phyloP scores from a whole-genome alignment of 2,888 invertebrate genomes.

The Fabriciana adippe region DNA sequence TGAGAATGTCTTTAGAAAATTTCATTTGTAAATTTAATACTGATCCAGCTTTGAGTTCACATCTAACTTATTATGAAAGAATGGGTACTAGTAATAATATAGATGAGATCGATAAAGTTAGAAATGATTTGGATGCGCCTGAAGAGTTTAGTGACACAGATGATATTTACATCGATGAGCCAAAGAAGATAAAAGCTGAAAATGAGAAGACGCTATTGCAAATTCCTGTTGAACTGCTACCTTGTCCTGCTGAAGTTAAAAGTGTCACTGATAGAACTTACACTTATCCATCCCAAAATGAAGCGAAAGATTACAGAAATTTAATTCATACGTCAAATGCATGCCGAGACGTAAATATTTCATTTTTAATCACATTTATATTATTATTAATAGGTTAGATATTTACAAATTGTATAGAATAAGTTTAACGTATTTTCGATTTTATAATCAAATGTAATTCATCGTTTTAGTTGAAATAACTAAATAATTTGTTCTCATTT shows the following conservation, averaged over 20 bases:
- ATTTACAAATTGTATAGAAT: neutral
- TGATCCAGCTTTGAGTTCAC: constrained; percentile 65
- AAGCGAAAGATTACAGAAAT: constrained; percentile 78
- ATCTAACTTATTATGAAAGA: constrained; percentile 71
- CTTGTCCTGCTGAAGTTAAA: constrained; percentile 84
- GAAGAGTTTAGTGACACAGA: constrained; percentile 71
- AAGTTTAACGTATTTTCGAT: neutral
- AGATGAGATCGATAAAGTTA: constrained; percentile 63
- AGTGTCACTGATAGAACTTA: constrained; percentile 83
- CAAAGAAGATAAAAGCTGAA: constrained; percentile 62
- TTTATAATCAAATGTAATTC: constrained; percentile 1
- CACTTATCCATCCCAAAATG: constrained; percentile 82
- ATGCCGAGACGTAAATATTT: constrained; percentile 29
- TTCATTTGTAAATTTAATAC: constrained; percentile 86
- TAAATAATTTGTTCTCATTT: constrained; percentile 31
- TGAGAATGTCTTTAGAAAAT: constrained; percentile 87
- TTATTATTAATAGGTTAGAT: constrained; percentile 8
- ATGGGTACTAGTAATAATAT: constrained; percentile 67
- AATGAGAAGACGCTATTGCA: constrained; percentile 78
- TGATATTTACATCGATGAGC: constrained; percentile 64
- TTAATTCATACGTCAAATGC: constrained; percentile 59
- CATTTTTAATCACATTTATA: constrained; percentile 13
- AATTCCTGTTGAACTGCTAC: constrained; percentile 81
- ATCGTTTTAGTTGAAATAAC: neutral
- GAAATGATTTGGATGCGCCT: constrained; percentile 63